Conservation (phyloP, 2,888 invertebrate genomes). For the Diplolepis rosae region DNA sequence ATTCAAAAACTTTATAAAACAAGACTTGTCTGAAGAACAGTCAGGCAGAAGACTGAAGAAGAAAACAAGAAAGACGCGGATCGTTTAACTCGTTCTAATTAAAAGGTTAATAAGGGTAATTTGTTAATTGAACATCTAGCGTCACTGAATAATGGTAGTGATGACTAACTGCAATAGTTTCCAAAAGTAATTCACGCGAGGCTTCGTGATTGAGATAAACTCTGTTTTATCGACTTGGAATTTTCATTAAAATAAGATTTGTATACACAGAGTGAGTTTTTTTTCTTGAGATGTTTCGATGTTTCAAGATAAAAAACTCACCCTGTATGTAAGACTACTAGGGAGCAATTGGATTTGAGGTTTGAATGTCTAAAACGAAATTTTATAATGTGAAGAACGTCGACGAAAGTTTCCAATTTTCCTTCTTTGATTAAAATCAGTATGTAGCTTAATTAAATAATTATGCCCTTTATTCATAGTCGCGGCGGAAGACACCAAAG, state of each 20-base stretch:
- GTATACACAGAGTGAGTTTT: no score
- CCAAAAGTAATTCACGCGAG: neutral
- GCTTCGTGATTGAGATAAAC: neutral
- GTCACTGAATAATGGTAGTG: slow-evolving; percentile 7
- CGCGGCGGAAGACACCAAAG: slow-evolving; percentile 84
- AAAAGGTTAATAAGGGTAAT: slow-evolving; percentile 58
- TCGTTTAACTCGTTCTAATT: slow-evolving; percentile 57
- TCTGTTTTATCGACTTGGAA: neutral
- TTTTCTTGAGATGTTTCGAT: no score
- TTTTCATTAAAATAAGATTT: neutral
- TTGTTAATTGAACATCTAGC: slow-evolving; percentile 53
- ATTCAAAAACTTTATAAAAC: no score
- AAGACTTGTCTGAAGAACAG: slow-evolving; percentile 31
- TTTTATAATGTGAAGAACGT: no score
- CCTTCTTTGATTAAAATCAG: neutral
- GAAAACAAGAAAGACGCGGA: slow-evolving; percentile 43
- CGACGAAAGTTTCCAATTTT: neutral
- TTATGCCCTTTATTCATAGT: slow-evolving; percentile 74
- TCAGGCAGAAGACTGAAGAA: slow-evolving; percentile 40
- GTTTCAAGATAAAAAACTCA: no score
- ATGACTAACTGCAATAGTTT: slow-evolving; percentile 33
- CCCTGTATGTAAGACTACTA: no score
- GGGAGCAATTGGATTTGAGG: neutral
- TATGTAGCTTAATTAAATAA: neutral
- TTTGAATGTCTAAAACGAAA: neutral